Conservation (phyloP, 64 coral and sea anemone genomes). For the Hydrozoanthus tunicans region DNA sequence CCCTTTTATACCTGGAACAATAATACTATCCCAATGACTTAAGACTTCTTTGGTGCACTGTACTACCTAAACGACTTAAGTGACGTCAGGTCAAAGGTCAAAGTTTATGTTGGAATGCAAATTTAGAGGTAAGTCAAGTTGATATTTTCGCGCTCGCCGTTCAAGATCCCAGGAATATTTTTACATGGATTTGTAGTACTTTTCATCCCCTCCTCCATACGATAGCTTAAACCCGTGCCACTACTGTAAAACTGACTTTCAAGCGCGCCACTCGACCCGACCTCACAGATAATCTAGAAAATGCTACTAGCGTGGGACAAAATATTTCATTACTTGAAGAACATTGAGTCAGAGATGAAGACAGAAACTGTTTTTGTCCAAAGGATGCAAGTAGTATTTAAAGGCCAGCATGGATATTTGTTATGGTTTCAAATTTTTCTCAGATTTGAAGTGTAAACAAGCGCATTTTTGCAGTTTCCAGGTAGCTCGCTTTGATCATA, state of each 20-base stretch:
- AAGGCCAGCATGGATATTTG: not conserved
- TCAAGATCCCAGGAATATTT: conserved; percentile 23
- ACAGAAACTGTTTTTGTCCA: conserved; percentile 15
- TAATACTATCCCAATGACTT: not conserved
- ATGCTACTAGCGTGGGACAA: conserved; percentile 7
- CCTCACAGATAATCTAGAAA: conserved; percentile 8
- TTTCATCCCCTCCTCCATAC: conserved; percentile 4
- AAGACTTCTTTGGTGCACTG: not conserved
- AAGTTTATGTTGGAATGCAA: not conserved
- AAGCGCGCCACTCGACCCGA: not conserved
- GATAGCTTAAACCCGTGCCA: not conserved
- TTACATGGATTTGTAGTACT: not conserved
- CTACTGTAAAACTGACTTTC: not conserved
- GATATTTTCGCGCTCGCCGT: conserved; percentile 10
- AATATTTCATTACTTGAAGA: not conserved
- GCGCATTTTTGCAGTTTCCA: conserved; percentile 6
- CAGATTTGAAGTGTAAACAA: conserved; percentile 2
- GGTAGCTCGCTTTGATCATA: not conserved
- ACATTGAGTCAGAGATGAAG: conserved; percentile 32
- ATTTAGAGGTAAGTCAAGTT: conserved; percentile 8
- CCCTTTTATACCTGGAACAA: no score
- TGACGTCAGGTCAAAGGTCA: not conserved
- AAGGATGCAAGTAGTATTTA: not conserved
- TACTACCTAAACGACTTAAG: not conserved
- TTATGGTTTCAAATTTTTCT: not conserved